Evolutionary conservation across 2,113 vertebrate species (phyloP).

Genomic region (Thinocorus orbignyianus): DNA sequence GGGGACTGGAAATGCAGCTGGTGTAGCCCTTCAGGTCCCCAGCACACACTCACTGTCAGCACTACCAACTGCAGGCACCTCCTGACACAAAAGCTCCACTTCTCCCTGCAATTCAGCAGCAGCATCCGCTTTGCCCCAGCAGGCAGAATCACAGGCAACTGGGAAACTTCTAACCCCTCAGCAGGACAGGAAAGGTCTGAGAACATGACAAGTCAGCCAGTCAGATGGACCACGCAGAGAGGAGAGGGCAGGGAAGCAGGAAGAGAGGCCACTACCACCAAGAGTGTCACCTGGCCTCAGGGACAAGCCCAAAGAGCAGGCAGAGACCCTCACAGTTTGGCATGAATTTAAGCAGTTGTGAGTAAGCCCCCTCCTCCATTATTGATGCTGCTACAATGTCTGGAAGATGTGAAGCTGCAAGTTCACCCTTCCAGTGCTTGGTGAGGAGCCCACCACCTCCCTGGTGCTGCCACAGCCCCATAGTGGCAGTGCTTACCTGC

Average conservation of each 20-base stretch:
- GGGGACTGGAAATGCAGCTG: accelerated
- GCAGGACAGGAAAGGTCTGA: neutral
- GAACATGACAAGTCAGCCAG: neutral
- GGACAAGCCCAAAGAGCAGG: neutral
- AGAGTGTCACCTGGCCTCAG: neutral
- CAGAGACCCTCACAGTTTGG: neutral
- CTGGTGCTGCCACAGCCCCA: accelerated
- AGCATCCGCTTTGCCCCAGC: neutral
- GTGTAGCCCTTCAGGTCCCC: neutral
- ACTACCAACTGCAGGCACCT: neutral
- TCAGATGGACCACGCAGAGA: neutral
- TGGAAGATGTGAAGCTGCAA: neutral
- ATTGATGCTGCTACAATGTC: neutral
- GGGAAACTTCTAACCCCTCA: neutral
- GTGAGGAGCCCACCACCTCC: neutral
- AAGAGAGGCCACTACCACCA: neutral
- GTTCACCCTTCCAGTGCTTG: accelerated
- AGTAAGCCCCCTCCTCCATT: neutral
- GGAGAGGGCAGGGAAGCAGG: neutral
- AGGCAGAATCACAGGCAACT: neutral
- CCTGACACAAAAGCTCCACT: neutral
- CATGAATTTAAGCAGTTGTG: accelerated
- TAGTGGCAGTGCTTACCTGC: constrained; percentile 77
- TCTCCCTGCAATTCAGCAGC: accelerated
- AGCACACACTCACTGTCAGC: neutral